Evolutionary conservation across 2,113 vertebrate genomes (phyloP).

Genomic region (Lepisosteus osseus): DNA sequence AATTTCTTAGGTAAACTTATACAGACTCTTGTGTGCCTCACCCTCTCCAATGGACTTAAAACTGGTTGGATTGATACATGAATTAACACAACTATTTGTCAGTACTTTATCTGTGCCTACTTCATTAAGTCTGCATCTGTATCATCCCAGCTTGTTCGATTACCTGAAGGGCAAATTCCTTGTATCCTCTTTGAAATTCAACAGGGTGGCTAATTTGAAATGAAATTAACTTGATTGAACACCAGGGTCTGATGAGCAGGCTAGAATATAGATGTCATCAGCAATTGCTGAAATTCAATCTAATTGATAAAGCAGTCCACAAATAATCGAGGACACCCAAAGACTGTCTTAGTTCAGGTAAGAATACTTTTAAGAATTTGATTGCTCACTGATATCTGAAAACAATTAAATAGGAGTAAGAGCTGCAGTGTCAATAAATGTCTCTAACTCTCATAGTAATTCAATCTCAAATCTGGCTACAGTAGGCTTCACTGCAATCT

Average conservation of each 20-base stretch:
- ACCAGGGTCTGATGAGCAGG: slow-evolving; percentile 8
- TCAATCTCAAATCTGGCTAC: background rate
- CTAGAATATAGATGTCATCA: slow-evolving; percentile 1
- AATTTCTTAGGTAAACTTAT: too few relatives aligned
- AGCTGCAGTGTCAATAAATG: slow-evolving; percentile 7
- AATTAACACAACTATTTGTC: background rate
- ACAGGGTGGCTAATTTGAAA: slow-evolving; percentile 1
- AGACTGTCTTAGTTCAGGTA: background rate
- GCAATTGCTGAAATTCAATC: slow-evolving; percentile 10
- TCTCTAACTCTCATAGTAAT: background rate
- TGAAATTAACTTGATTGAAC: slow-evolving; percentile 3
- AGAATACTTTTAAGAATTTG: slow-evolving; percentile 8
- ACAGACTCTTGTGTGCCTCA: too few relatives aligned
- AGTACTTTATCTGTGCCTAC: background rate
- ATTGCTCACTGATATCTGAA: slow-evolving; percentile 13
- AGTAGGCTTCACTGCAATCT: slow-evolving; percentile 1
- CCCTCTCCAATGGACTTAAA: too few relatives aligned
- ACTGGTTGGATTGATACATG: too few relatives aligned
- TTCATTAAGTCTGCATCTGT: background rate
- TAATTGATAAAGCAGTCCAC: slow-evolving; percentile 15
- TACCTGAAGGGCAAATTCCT: too few relatives aligned
- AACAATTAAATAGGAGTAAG: slow-evolving; percentile 17
- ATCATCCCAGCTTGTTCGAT: background rate
- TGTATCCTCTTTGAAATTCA: background rate
- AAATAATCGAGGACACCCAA: slow-evolving; percentile 1